A percentile compares a stretch with the other conserved stretches of the same genome.
Conservation (phyloP, 1,140 invertebrate species). For the Wasmannia auropunctata region DNA sequence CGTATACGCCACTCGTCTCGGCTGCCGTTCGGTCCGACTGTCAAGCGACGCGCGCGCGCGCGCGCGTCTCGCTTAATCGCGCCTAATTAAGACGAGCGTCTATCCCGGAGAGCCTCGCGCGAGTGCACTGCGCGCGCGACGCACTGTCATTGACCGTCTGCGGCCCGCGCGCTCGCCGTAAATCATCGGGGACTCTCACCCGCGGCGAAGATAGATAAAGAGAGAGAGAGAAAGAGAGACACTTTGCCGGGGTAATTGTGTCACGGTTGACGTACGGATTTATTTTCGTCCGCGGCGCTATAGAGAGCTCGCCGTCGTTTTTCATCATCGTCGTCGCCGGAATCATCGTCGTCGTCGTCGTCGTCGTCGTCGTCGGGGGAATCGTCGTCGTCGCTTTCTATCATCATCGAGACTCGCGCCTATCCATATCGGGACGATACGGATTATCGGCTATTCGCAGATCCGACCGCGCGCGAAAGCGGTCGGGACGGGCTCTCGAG, state of each 20-base stretch:
- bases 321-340: background rate
- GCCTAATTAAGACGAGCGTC: constrained; percentile 71
- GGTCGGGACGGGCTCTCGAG: background rate
- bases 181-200: constrained; percentile 61
- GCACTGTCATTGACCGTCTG: constrained; percentile 71
- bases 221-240: background rate
- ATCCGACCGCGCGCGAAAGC: background rate
- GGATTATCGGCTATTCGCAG: background rate
- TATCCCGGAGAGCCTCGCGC: constrained; percentile 3
- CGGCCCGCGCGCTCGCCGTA: constrained; percentile 34
- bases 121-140: constrained; percentile 1
- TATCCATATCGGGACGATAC: background rate
- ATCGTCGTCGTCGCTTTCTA: background rate
- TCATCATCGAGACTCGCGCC: background rate
- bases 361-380: background rate
- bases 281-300: constrained; percentile 61
- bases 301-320: background rate
- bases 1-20: background rate
- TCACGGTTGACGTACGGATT: constrained; percentile 64
- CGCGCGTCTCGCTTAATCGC: constrained; percentile 68
- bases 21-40: background rate
- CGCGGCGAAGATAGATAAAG: background rate
- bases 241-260: constrained; percentile 57
- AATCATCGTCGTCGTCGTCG: background rate
- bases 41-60: constrained; percentile 33